These are phyloP conservation scores for Hippopotamyrus pictus DNA, from an alignment of 2,797 vertebrate genomes.

Conservation along the genomic window DNA sequence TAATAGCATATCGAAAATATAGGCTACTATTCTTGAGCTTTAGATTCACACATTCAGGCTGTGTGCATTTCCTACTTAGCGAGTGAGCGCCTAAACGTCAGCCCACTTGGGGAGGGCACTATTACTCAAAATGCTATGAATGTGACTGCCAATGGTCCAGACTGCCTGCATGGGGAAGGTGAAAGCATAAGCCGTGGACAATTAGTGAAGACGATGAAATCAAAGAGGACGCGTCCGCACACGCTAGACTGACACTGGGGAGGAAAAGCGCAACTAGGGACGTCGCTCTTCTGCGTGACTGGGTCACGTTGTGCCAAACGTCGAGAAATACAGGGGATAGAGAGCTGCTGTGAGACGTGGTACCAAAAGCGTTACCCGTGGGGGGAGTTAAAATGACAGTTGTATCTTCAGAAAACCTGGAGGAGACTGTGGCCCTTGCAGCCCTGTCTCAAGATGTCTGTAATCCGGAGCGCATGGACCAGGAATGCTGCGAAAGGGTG, in stretches of 20 bases:
- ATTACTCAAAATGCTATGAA: constrained; percentile 62
- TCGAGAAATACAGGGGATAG: constrained; percentile 30
- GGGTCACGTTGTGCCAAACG: constrained; percentile 29
- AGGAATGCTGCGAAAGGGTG: constrained; percentile 79
- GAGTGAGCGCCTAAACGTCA: constrained; percentile 51
- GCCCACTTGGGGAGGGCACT: constrained; percentile 52
- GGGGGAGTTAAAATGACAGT: constrained; percentile 63
- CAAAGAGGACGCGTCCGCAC: constrained; percentile 49
- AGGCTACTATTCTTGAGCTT: not conserved
- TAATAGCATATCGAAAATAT: not conserved
- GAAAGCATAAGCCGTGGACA: constrained; percentile 32
- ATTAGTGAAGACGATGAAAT: constrained; percentile 41
- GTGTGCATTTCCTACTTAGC: constrained; percentile 32
- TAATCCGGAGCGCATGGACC: constrained; percentile 60
- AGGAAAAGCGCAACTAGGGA: constrained; percentile 28
- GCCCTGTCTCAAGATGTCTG: constrained; percentile 52
- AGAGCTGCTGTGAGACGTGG: constrained; percentile 41
- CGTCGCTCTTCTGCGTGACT: constrained; percentile 33
- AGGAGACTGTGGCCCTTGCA: constrained; percentile 56
- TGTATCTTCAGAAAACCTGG: constrained; percentile 65
- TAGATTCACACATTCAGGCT: not conserved
- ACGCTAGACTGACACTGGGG: constrained; percentile 36
- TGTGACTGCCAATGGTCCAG: constrained; percentile 57
- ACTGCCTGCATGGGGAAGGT: constrained; percentile 47
- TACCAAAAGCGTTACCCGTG: constrained; percentile 39